Base-by-base conservation (phyloP, 1,140 invertebrate genomes). In the Battus philenor region DNA sequence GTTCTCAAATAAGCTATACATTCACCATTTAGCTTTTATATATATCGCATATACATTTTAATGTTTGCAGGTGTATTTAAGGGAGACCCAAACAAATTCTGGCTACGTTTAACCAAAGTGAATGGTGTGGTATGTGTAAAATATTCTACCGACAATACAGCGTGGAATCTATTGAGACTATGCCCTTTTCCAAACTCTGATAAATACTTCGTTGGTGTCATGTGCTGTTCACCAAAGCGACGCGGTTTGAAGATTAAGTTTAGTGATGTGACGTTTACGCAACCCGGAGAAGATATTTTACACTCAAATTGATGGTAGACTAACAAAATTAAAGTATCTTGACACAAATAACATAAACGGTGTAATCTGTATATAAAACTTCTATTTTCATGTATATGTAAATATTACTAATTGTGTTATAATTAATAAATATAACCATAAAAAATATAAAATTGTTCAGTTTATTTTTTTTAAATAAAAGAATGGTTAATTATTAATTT, bases 1-100 rank as follows among this genome's bases (percentile, higher is more conserved):
- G n/a, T n/a, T n/a, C n/a, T n/a, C n/a, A n/a, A n/a, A n/a, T n/a
- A n/a, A n/a, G n/a, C n/a, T n/a, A n/a, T n/a, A n/a, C n/a, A n/a
- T n/a, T n/a, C n/a, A n/a, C n/a, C n/a, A n/a, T n/a, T n/a, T n/a
- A n/a, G n/a, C n/a, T n/a, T n/a, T n/a, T n/a, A n/a, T n/a, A n/a
- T n/a, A n/a, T n/a, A n/a, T n/a, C n/a, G n/a, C n/a, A n/a, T n/a
- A n/a, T n/a, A n/a, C n/a, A n/a, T n/a, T 13, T 34, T 31, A 32
- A 50, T 45, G 20, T 49, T 63, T 49, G 15, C 59, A 80, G 76
- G 69, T 20, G 26, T 69, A 3, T 81, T 55, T 31, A 46, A 48
- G 0, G 72, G 72, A 0, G 41, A 76, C 26, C 68, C 77, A 1
- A 47, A 49, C 0, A 76, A 75, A 34, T 81, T 72, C 46, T 81